phyloP scores from a whole-genome alignment of 2,113 vertebrate genomes.

The Corapipo altera region DNA sequence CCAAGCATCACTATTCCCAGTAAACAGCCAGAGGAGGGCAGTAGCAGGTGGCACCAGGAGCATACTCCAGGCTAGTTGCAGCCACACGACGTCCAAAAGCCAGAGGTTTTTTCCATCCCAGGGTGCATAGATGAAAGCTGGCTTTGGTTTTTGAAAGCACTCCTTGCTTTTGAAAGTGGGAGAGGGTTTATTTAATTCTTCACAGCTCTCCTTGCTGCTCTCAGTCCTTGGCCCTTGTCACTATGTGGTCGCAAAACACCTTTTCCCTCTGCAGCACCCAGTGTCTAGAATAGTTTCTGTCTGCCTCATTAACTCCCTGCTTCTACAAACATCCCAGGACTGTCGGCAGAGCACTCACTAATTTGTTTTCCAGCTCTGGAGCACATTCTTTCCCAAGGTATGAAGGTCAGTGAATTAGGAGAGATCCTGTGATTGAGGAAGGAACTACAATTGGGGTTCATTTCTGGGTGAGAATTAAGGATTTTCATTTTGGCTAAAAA shows the following conservation, averaged over 20 bases:
- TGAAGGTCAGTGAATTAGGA: slow-evolving; percentile 14
- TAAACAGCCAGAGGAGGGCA: not conserved
- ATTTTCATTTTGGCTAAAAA: not conserved
- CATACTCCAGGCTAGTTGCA: accelerated
- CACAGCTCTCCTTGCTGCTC: not conserved
- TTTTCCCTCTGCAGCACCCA: not conserved
- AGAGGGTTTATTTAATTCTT: not conserved
- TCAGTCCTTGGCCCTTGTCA: not conserved
- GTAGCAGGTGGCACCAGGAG: not conserved
- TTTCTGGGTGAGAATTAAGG: not conserved
- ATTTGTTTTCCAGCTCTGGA: slow-evolving; percentile 5
- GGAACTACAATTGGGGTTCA: not conserved
- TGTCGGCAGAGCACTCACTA: not conserved
- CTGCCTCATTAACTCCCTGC: slow-evolving; percentile 3
- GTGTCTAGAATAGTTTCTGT: not conserved
- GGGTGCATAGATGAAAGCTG: not conserved
- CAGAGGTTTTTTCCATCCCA: not conserved
- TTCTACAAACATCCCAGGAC: not conserved
- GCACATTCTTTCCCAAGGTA: not conserved
- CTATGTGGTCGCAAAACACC: not conserved
- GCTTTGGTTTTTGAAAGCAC: not conserved
- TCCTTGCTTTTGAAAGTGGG: not conserved
- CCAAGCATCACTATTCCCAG: accelerated
- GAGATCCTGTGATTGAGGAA: not conserved
- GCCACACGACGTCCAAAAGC: not conserved